Conservation (phyloP, 2,888 invertebrate genomes). For the Timandra comae region DNA sequence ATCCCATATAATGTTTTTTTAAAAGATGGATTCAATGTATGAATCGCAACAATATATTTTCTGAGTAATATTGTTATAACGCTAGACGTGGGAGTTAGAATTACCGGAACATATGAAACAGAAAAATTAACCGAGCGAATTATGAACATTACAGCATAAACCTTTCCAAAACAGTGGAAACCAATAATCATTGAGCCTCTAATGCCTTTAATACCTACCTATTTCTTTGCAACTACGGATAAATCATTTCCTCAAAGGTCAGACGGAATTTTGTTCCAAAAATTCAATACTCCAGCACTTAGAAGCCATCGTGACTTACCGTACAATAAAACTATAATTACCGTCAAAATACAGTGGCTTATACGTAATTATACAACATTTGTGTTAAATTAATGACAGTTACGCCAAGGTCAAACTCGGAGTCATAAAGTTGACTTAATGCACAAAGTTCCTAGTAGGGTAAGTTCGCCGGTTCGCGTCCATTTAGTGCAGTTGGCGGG, state of each 20-base stretch:
- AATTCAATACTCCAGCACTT: conserved; percentile 28
- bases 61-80: background rate
- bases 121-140: conserved; percentile 29
- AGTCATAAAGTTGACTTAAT: background rate
- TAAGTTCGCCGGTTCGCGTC: too few species aligned
- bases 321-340: conserved; percentile 53
- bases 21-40: too few species aligned
- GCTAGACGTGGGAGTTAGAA: background rate
- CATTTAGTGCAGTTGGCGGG: too few species aligned
- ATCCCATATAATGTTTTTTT: too few species aligned
- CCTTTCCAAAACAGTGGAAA: conserved; percentile 38
- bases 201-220: conserved; percentile 42
- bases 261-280: conserved; percentile 13
- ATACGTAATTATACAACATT: conserved; percentile 50
- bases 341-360: conserved; percentile 44
- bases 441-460: background rate
- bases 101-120: conserved; percentile 19
- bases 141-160: conserved; percentile 31
- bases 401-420: conserved; percentile 5
- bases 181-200: conserved; percentile 49
- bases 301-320: conserved; percentile 55
- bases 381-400: conserved; percentile 30
- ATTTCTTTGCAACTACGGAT: conserved; percentile 44
- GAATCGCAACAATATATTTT: background rate
- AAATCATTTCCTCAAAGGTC: conserved; percentile 39